Evolutionary conservation across 2,113 vertebrate species (phyloP).

Genomic region (Psephotus haematonotus): DNA sequence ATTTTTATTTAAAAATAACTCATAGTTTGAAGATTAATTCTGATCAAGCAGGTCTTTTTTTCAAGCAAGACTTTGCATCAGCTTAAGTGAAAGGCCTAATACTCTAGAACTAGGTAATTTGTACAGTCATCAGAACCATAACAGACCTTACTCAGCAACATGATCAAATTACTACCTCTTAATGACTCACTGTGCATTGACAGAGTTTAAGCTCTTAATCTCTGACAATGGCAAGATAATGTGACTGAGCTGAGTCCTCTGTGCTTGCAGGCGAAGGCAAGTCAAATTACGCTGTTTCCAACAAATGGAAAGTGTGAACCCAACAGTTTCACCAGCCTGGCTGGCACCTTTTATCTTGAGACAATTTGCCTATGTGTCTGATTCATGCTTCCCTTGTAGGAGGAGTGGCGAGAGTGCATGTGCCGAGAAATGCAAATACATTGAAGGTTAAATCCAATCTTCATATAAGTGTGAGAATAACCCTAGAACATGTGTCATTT

Average conservation of each 20-base stretch:
- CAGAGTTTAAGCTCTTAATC: neutral
- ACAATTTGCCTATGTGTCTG: neutral
- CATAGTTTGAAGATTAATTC: neutral
- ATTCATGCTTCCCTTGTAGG: neutral
- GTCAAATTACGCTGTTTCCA: neutral
- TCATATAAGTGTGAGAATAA: neutral
- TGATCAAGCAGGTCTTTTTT: neutral
- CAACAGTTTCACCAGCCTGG: neutral
- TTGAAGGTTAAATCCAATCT: neutral
- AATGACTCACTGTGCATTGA: neutral
- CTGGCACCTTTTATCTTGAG: neutral
- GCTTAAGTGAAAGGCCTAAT: neutral
- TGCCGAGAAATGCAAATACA: neutral
- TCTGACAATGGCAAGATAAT: neutral
- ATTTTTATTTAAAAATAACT: neutral
- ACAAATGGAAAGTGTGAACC: neutral
- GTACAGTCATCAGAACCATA: neutral
- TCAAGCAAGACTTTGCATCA: neutral
- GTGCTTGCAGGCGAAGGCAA: neutral
- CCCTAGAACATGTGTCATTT: neutral
- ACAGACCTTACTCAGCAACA: neutral
- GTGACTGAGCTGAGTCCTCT: neutral
- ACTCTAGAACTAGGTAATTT: neutral
- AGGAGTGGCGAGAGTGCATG: fast-evolving
- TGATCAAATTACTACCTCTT: neutral